Evolutionary conservation across 2,888 invertebrate genomes (phyloP).

Genomic region (Boloria euphrosyne): DNA sequence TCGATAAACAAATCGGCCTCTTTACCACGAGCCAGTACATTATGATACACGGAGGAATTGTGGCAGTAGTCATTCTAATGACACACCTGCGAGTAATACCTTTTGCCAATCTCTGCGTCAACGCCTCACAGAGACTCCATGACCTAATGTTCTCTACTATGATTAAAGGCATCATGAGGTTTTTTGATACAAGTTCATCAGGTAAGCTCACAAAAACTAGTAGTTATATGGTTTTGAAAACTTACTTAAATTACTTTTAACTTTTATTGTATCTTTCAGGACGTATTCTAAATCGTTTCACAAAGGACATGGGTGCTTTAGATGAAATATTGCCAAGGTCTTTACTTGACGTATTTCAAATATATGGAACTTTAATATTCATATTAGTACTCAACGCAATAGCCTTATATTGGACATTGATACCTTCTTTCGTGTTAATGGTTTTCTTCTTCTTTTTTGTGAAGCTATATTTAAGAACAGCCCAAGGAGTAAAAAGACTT

Average conservation of each 20-base stretch:
- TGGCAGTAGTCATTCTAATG: slow-evolving; percentile 75
- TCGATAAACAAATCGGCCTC: slow-evolving; percentile 63
- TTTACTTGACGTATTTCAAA: slow-evolving; percentile 85
- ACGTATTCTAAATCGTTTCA: slow-evolving; percentile 89
- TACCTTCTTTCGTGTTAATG: slow-evolving; percentile 82
- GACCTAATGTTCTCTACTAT: slow-evolving; percentile 85
- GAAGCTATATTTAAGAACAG: slow-evolving; percentile 85
- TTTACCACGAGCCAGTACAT: slow-evolving; percentile 79
- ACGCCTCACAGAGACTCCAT: slow-evolving; percentile 86
- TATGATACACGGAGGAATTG: slow-evolving; percentile 83
- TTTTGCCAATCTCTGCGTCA: slow-evolving; percentile 84
- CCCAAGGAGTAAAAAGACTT: slow-evolving; percentile 85
- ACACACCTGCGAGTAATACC: slow-evolving; percentile 84
- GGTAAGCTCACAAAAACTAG: slow-evolving; percentile 49
- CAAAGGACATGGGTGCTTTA: slow-evolving; percentile 92
- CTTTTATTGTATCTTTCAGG: slow-evolving; percentile 64
- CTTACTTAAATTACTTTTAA: neutral
- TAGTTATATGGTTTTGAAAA: too few species aligned
- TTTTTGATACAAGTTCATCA: slow-evolving; percentile 93
- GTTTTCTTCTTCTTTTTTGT: slow-evolving; percentile 83
- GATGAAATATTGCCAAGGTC: slow-evolving; percentile 89
- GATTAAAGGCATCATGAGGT: slow-evolving; percentile 80
- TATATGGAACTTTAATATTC: slow-evolving; percentile 74
- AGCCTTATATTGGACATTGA: slow-evolving; percentile 82
- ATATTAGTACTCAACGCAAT: slow-evolving; percentile 84